Conservation (phyloP, 2,113 vertebrate species). For the Antechinus stuartii region DNA sequence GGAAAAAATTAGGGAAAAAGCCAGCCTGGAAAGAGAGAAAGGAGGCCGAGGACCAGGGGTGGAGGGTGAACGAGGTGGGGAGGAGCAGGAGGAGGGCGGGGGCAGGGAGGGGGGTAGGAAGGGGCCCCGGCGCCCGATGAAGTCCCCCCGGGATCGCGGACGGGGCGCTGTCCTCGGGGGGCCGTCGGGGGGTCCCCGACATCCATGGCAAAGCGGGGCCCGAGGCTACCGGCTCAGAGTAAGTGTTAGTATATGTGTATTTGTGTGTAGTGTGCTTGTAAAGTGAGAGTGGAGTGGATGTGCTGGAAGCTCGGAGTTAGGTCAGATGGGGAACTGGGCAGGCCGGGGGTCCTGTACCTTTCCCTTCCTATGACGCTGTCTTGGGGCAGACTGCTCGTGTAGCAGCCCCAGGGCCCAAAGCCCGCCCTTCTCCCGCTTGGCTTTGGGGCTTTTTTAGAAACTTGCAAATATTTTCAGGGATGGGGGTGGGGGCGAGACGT, state of each 20-base stretch:
- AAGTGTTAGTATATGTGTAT: slow-evolving; percentile 48
- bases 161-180: slow-evolving; percentile 68
- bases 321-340: not conserved
- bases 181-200: slow-evolving; percentile 76
- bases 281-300: not conserved
- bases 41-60: not conserved
- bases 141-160: slow-evolving; percentile 67
- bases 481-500: slow-evolving; percentile 53
- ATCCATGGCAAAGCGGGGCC: slow-evolving; percentile 76
- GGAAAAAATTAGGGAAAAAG: not conserved
- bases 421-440: slow-evolving; percentile 57
- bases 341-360: not conserved
- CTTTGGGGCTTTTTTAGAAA: slow-evolving; percentile 77
- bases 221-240: slow-evolving; percentile 76
- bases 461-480: slow-evolving; percentile 76
- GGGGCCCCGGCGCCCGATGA: slow-evolving; percentile 69
- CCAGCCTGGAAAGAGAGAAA: not conserved
- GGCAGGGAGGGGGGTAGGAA: slow-evolving; percentile 51
- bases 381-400: slow-evolving; percentile 36
- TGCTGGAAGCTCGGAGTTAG: not conserved
- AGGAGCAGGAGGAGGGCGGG: not conserved
- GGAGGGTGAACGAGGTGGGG: slow-evolving; percentile 15
- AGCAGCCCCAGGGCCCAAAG: slow-evolving; percentile 54
- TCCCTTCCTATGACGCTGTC: not conserved
- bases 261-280: not conserved